Evolutionary conservation across 1,140 invertebrate species (phyloP).

Genomic region (Lasioglossum albipes): DNA sequence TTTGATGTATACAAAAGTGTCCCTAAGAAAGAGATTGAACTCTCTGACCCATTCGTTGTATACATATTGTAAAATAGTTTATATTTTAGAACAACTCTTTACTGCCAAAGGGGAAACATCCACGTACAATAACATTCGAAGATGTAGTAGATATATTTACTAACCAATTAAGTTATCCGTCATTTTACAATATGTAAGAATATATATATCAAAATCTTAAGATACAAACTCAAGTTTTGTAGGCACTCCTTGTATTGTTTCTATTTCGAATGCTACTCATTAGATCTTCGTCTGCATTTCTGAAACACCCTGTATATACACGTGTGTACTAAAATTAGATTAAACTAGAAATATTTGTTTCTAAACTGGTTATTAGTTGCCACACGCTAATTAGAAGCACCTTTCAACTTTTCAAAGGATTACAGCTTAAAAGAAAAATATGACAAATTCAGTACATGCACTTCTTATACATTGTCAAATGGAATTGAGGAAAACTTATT

Average conservation of each 20-base stretch:
- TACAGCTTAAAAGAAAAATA: neutral
- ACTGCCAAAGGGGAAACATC: no score
- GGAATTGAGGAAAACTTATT: constrained; percentile 36
- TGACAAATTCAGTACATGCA: constrained; percentile 22
- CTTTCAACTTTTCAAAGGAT: constrained; percentile 1
- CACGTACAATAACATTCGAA: no score
- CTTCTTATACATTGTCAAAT: constrained; percentile 23
- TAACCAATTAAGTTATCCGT: no score
- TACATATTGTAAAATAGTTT: no score
- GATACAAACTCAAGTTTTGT: neutral
- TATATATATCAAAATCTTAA: neutral
- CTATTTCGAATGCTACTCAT: neutral
- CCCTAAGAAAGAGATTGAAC: no score
- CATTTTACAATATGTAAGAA: no score
- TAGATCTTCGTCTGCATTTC: neutral
- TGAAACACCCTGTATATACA: neutral
- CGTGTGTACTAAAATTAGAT: no score
- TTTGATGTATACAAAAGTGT: no score
- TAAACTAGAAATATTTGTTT: neutral
- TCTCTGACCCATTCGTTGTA: no score
- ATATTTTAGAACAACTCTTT: no score
- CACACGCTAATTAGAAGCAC: constrained; percentile 3
- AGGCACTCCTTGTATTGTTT: neutral
- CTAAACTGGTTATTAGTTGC: constrained; percentile 11
- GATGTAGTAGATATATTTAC: no score